Conservation (phyloP, 2,113 vertebrate species). For the Romanogobio albipinnatus region DNA sequence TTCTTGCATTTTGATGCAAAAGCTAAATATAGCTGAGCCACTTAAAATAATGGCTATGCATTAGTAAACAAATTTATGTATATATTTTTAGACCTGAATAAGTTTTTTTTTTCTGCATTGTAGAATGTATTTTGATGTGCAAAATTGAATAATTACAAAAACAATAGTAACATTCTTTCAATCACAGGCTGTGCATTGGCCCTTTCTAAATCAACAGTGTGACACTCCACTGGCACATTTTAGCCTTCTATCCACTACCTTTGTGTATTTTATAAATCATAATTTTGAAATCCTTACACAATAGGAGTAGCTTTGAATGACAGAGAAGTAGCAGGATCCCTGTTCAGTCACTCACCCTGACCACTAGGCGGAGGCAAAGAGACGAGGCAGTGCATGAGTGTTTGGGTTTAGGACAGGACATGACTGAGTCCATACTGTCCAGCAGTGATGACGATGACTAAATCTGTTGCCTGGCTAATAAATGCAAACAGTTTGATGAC, state of each 20-base stretch:
- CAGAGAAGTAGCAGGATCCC: not conserved
- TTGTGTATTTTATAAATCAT: not conserved
- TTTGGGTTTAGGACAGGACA: not conserved
- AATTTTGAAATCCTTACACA: not conserved
- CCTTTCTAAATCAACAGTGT: not conserved
- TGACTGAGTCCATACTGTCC: not conserved
- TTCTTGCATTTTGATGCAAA: not conserved
- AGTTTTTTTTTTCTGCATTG: not conserved
- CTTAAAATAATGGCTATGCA: not conserved
- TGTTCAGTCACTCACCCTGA: constrained; percentile 31
- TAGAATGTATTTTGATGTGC: not conserved
- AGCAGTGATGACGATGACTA: not conserved
- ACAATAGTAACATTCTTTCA: too few species aligned
- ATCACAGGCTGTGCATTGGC: too few species aligned
- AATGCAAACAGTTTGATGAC: not conserved
- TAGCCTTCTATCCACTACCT: not conserved
- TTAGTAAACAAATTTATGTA: not conserved
- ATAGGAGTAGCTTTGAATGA: not conserved
- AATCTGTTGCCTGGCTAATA: not conserved
- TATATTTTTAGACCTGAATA: not conserved
- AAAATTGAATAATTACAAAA: not conserved
- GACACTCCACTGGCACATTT: not conserved
- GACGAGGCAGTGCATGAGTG: not conserved
- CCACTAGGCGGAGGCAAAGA: constrained; percentile 65
- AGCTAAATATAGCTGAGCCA: not conserved